phyloP scores from a whole-genome alignment of 2,797 vertebrate species.

The Lerista edwardsae region DNA sequence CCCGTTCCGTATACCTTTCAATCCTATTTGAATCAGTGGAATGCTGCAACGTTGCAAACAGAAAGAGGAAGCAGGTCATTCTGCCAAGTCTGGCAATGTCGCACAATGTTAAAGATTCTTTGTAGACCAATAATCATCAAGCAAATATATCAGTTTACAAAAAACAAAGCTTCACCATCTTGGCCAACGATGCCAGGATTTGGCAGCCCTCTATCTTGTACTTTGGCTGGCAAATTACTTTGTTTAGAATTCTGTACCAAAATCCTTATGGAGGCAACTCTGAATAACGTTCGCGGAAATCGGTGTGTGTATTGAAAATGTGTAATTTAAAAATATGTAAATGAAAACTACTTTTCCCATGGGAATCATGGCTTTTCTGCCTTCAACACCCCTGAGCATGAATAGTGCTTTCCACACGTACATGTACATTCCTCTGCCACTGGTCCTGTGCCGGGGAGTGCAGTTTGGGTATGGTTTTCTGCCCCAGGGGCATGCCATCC shows the following conservation, averaged over 20 bases:
- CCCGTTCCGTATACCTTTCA: background rate
- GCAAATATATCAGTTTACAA: background rate
- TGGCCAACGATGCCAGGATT: background rate
- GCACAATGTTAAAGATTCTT: background rate
- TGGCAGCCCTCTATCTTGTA: background rate
- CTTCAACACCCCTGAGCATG: too few relatives aligned
- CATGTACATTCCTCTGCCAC: too few relatives aligned
- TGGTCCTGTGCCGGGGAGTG: too few relatives aligned
- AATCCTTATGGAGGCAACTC: background rate
- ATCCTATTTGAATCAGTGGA: background rate
- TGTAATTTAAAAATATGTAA: too few relatives aligned
- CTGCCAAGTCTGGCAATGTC: background rate
- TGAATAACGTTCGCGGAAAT: too few relatives aligned
- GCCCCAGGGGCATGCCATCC: too few relatives aligned
- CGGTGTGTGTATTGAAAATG: too few relatives aligned
- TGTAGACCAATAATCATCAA: background rate
- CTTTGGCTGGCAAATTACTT: background rate
- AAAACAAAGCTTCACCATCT: background rate
- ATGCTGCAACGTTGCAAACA: background rate
- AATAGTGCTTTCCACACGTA: too few relatives aligned
- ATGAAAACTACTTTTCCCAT: too few relatives aligned
- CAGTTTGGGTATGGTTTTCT: too few relatives aligned
- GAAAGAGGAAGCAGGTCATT: background rate
- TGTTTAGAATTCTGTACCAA: background rate
- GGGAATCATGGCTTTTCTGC: too few relatives aligned